Evolutionary conservation across 2,113 vertebrate genomes (phyloP).

Genomic region (Ictalurus punctatus): DNA sequence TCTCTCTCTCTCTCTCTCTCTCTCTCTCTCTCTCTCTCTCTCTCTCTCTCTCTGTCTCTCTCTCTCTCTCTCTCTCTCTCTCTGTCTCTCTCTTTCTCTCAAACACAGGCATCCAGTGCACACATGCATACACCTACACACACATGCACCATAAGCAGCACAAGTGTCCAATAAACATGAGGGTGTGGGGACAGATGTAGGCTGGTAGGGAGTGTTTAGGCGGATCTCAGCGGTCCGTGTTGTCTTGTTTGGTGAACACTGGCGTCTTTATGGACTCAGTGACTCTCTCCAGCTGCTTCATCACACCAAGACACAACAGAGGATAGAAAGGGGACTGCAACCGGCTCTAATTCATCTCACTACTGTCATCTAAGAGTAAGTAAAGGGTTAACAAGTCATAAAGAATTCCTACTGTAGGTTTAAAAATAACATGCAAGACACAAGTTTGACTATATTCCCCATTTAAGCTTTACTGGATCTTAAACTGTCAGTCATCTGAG

Average conservation of each 20-base stretch:
- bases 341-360: not conserved
- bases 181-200: slow-evolving; percentile 54
- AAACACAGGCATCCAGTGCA: not conserved
- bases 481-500: not conserved
- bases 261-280: slow-evolving; percentile 50
- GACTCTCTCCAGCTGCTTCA: slow-evolving; percentile 45
- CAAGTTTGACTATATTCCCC: not conserved
- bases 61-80: not conserved
- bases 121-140: slow-evolving; percentile 32
- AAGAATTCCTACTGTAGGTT: not conserved
- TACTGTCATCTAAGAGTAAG: not conserved
- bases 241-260: slow-evolving; percentile 53
- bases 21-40: not conserved
- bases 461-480: not conserved
- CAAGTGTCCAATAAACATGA: slow-evolving; percentile 49
- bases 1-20: not conserved
- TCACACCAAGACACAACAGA: slow-evolving; percentile 31
- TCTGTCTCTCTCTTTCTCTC: not conserved
- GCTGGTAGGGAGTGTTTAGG: slow-evolving; percentile 36
- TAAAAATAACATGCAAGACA: not conserved
- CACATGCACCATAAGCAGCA: slow-evolving; percentile 11
- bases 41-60: not conserved
- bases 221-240: slow-evolving; percentile 42
- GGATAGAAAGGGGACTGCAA: slow-evolving; percentile 4
- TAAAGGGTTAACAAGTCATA: slow-evolving; percentile 13